These are phyloP conservation scores for Calliscelio sp. DNA, from an alignment of 2,888 invertebrate genomes.

Conservation along the genomic window DNA sequence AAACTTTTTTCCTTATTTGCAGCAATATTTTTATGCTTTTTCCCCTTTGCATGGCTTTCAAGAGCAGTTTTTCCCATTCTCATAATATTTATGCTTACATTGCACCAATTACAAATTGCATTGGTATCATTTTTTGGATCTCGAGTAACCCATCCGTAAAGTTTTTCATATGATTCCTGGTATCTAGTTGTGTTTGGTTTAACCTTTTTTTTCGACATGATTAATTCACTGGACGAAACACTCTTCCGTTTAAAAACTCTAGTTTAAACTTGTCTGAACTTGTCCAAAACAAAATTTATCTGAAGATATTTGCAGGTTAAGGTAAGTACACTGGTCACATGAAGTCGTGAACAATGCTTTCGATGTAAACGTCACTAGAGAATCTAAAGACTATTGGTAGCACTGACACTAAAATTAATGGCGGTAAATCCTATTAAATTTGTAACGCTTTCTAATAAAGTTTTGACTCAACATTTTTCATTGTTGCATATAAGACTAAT, in stretches of 20 bases:
- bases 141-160: constrained; percentile 7
- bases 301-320: too few species aligned
- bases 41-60: constrained; percentile 7
- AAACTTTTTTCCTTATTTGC: not conserved
- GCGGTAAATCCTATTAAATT: too few species aligned
- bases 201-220: not conserved
- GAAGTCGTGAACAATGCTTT: too few species aligned
- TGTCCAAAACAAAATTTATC: not conserved
- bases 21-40: constrained; percentile 20
- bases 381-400: too few species aligned
- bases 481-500: too few species aligned
- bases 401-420: too few species aligned
- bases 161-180: constrained; percentile 1
- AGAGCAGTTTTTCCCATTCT: constrained; percentile 27
- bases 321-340: too few species aligned
- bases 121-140: constrained; percentile 1
- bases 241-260: too few species aligned
- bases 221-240: not conserved
- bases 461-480: too few species aligned
- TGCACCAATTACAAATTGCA: constrained; percentile 33
- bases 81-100: not conserved
- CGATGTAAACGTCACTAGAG: too few species aligned
- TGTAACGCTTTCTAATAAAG: too few species aligned
- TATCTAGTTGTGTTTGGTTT: constrained; percentile 11
- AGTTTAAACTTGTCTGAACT: not conserved